Percentiles rank a stretch among this genome's conserved stretches.
Conservation (phyloP, 2,113 vertebrate species). For the Bagarius yarrelli region DNA sequence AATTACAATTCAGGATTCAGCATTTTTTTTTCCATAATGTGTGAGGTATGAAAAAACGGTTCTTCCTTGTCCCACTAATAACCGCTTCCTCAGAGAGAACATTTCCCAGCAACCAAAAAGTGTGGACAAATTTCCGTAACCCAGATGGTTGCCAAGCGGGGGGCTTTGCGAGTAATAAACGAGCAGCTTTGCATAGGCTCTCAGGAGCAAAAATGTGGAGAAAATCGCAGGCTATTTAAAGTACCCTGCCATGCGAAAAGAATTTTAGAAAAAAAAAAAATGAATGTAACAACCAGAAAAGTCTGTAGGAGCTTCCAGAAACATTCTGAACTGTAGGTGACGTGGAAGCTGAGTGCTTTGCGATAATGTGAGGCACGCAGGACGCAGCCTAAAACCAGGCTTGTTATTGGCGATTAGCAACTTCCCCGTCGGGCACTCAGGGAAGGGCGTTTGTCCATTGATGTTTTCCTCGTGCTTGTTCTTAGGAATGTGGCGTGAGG, state of each 20-base stretch:
- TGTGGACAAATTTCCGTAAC: conserved; percentile 21
- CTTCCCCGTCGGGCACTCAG: conserved; percentile 27
- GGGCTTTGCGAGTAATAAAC: no score
- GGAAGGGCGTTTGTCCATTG: conserved; percentile 26
- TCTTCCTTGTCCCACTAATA: background rate
- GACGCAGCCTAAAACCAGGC: conserved; percentile 20
- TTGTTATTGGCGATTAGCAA: conserved; percentile 46
- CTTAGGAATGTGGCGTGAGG: conserved; percentile 11
- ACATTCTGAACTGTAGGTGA: conserved; percentile 24
- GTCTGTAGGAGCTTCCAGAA: conserved; percentile 17
- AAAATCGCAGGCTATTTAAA: conserved; percentile 5
- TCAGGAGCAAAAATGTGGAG: background rate
- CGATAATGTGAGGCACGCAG: conserved; percentile 21
- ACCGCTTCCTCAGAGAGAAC: background rate
- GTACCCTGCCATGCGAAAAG: no score
- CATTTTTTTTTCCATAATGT: no score
- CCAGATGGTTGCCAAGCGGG: conserved; percentile 9
- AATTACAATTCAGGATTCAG: no score
- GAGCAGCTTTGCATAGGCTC: no score
- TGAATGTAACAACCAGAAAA: no score
- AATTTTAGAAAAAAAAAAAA: no score
- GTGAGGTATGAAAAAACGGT: no score
- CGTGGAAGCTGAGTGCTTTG: conserved; percentile 28
- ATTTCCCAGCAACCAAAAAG: background rate
- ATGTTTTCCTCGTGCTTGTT: background rate